Base-by-base conservation (phyloP, 2,888 invertebrate genomes). In the Leptura quadrifasciata region DNA sequence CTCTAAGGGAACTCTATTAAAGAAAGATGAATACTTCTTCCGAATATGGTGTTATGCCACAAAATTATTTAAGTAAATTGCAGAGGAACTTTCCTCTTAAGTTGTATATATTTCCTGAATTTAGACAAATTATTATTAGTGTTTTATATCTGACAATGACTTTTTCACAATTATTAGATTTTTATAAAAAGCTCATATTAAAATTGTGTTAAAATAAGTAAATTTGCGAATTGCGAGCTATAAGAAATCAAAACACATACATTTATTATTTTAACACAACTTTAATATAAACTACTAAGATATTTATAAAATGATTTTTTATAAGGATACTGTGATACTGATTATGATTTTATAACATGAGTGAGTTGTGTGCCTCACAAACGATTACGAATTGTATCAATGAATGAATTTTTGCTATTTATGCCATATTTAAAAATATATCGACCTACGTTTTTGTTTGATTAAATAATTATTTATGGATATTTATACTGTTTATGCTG, bases 21-120 rank as follows among this genome's bases (percentile, higher is more conserved):
- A 95, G 82, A 93, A 95, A 85, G 97, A 97, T 88, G 97, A 98
- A 90, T 98, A 98, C 91, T 98, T 97, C 94, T 98, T 98, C 94
- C 93, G 96, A 84, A 95, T 97, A 90, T 97, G 96, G 95, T 94
- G 94, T 89, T 94, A 96, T 86, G 95, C 96, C 83, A 94, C 94
- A 85, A 94, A 95, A 88, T 91, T 95, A 78, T 95, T 95, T 90
- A 94, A 96, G 90, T 95, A 93, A 76, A 77, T 72, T 76, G 55
- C n/a, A 31, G 20, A 35, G 73, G 72, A 68, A 67, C 52, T 75
- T 76, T 79, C 75, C 63, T 71, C 18, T 27, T 58, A 77, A 78
- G 83, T 80, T 85, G 85, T 85, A 85, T 47, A 85, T 85, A 85
- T 82, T 84, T 79, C 77, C 80, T 81, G 76, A 78, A 76, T 74